Conservation (phyloP, 2,888 invertebrate genomes). For the Cheilosia vernalis region DNA sequence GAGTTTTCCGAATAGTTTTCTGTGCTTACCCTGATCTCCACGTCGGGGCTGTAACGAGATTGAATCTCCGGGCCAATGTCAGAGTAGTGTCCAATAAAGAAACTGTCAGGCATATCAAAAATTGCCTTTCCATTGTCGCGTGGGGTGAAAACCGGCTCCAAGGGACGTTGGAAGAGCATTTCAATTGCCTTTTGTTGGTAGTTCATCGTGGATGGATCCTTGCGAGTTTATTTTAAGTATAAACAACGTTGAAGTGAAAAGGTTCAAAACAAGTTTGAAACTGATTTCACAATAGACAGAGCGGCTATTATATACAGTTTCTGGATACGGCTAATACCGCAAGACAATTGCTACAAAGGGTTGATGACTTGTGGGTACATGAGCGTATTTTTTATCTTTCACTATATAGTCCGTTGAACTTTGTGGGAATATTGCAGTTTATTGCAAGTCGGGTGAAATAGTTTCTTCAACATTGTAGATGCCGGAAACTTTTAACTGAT, state of each 20-base stretch:
- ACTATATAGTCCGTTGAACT: neutral
- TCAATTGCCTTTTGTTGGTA: constrained; percentile 79
- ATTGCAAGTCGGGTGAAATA: too few species aligned
- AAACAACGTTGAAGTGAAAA: neutral
- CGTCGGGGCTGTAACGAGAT: constrained; percentile 79
- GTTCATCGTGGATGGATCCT: constrained; percentile 3
- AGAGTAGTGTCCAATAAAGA: constrained; percentile 79
- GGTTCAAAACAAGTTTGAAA: constrained; percentile 2
- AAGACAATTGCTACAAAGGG: neutral
- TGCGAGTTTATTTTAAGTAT: neutral
- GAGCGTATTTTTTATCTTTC: neutral
- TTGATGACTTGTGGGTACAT: neutral
- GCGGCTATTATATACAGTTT: neutral
- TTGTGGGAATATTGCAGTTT: neutral
- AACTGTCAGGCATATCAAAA: constrained; percentile 81
- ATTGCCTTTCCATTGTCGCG: constrained; percentile 80
- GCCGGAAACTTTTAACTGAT: too few species aligned
- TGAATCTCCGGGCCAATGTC: constrained; percentile 78
- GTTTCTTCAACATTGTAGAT: too few species aligned
- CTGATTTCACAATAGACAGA: constrained; percentile 2
- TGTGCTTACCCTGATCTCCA: constrained; percentile 77
- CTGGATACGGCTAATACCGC: neutral
- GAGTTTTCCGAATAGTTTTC: neutral
- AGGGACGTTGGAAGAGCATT: constrained; percentile 81
- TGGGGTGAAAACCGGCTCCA: constrained; percentile 81